Evolutionary conservation across 2,797 vertebrate species (phyloP).

Genomic region (Tinamus major): DNA sequence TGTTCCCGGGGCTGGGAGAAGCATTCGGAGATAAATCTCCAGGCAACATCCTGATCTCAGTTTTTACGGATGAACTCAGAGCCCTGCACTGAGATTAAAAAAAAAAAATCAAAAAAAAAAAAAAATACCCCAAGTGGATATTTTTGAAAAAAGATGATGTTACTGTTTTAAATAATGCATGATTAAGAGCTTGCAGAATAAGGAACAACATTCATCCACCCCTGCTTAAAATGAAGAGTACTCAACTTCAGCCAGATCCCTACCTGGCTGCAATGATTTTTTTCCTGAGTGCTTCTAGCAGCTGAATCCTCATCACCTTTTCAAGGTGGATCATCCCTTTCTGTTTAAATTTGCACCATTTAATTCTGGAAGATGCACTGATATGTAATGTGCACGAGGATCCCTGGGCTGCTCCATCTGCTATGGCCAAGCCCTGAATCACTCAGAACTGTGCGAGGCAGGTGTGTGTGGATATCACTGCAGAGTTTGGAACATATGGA

Average conservation of each 20-base stretch:
- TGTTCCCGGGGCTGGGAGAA: constrained; percentile 32
- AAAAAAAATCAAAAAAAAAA: too few relatives aligned
- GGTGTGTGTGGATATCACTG: background rate
- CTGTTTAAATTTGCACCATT: constrained; percentile 30
- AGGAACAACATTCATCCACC: constrained; percentile 30
- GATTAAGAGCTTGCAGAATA: background rate
- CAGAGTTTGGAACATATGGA: rapidly evolving
- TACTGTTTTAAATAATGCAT: constrained; percentile 28
- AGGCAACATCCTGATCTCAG: constrained; percentile 42
- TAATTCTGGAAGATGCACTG: constrained; percentile 37
- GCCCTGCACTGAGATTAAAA: background rate
- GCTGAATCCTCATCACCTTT: background rate
- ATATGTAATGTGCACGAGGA: constrained; percentile 21
- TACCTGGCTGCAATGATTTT: constrained; percentile 1
- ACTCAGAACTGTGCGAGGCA: background rate
- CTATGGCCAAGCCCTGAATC: constrained; percentile 22
- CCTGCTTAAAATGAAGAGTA: constrained; percentile 28
- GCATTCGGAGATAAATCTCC: constrained; percentile 4
- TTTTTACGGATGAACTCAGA: constrained; percentile 39
- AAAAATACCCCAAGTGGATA: background rate
- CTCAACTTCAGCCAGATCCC: constrained; percentile 37
- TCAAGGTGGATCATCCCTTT: background rate
- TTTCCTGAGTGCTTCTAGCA: constrained; percentile 1
- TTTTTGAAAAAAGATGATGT: constrained; percentile 43
- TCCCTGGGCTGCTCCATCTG: background rate